Base-by-base conservation (phyloP, 37 sponge, comb jelly and placozoan species). In the Oscarella lobularis region DNA sequence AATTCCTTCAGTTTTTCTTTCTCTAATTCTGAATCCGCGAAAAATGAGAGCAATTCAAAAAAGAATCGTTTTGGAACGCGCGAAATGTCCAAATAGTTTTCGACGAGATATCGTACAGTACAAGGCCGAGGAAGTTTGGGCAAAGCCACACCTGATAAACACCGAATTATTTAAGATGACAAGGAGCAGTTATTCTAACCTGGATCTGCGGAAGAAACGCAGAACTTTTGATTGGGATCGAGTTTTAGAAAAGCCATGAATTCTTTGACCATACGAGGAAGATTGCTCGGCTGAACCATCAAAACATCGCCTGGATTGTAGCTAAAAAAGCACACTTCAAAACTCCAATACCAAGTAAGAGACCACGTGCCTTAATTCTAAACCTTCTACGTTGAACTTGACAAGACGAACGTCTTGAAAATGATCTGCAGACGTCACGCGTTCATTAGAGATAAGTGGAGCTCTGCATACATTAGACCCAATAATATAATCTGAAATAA, bases 391-490 rank as follows among this genome's bases (percentile, higher is more conserved):
- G 73, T 88, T 87, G 31, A 98, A 67, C 34, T 81, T 80, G n/a
- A 98, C 76, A 66, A 94, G 83, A 36, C 99, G 75, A 1, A 94
- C 95, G 83, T 98, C 99, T 78, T 98, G 99, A 38, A 98, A 94
- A 77, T 98, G 99, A 32, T 74, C 80, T 0, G 31, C 33, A 5
- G 87, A 68, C 29, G 99, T 98, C 3, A 98, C 77, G 36, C 99
- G 72, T 36, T 74, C 80, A 67, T 90, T 93, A 30, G 85, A 71
- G 65, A 85, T 76, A 39, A 97, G 74, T 30, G 60, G 76, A 34
- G 88, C 60, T 48, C 60, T 48, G 60, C 20, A 48, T 27, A 9
- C 60, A 48, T 27, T 20, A 48, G 60, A 27, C 60, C 9, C 60
- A 48, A 48, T 48, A 48, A 20, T 9, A 48, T 48, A 48, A n/a